Conservation (phyloP, 30 jellyfish, hydroid and myxozoan genomes). For the Hydractinia echinata region DNA sequence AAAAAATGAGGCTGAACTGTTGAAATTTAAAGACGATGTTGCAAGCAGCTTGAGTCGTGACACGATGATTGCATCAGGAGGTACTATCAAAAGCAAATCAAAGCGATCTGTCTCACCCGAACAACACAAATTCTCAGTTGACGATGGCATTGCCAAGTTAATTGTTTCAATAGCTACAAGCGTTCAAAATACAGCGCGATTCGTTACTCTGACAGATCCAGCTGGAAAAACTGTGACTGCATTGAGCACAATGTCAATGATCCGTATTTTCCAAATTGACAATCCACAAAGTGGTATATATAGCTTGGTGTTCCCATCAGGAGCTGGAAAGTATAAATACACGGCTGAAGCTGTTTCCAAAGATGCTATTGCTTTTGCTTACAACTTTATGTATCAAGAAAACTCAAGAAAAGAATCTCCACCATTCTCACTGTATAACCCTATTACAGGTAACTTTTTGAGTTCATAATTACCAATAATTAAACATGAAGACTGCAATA, state of each 20-base stretch:
- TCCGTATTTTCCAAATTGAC: slow-evolving; percentile 25
- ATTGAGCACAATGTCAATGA: slow-evolving; percentile 22
- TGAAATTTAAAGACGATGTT: slow-evolving; percentile 31
- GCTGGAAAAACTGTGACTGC: slow-evolving; percentile 20
- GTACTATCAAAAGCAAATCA: slow-evolving; percentile 30
- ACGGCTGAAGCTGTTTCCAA: neutral
- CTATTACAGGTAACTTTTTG: neutral
- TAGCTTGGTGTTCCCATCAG: neutral
- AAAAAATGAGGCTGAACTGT: slow-evolving; percentile 36
- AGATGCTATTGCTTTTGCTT: slow-evolving; percentile 1
- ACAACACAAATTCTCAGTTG: slow-evolving; percentile 23
- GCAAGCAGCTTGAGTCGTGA: slow-evolving; percentile 45
- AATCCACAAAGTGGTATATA: neutral
- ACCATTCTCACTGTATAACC: neutral
- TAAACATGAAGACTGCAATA: neutral
- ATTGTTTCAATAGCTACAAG: slow-evolving; percentile 26
- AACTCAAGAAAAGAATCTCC: neutral
- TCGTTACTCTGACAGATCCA: slow-evolving; percentile 20
- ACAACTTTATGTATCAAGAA: slow-evolving; percentile 1
- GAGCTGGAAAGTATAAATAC: neutral
- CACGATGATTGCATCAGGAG: slow-evolving; percentile 59
- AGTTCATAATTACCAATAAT: neutral
- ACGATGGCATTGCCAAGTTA: slow-evolving; percentile 28
- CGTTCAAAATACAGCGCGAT: slow-evolving; percentile 27
- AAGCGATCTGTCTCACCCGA: neutral